These are phyloP conservation scores for Glossophaga mutica DNA, from an alignment of 2,797 vertebrate genomes.

Conservation along the genomic window DNA sequence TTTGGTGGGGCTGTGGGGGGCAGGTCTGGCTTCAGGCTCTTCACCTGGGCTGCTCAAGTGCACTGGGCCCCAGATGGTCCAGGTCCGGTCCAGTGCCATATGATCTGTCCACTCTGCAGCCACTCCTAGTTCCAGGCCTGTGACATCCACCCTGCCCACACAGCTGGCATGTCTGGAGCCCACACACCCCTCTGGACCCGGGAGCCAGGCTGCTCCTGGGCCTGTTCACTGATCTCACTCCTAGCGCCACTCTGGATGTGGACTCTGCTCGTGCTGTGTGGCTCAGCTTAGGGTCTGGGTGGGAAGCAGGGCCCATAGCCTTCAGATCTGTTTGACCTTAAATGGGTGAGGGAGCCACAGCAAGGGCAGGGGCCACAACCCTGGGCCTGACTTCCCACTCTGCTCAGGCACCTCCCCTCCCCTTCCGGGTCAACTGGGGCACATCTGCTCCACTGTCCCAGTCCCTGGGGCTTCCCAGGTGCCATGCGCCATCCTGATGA, in stretches of 20 bases:
- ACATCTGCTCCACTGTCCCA: not conserved
- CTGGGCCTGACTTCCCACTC: not conserved
- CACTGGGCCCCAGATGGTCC: not conserved
- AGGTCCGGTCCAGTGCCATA: no score
- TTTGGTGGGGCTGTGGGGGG: not conserved
- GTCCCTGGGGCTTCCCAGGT: not conserved
- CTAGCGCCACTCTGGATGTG: fast-evolving
- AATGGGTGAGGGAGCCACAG: not conserved
- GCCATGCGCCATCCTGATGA: fast-evolving
- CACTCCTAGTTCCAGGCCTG: not conserved
- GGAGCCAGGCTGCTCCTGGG: not conserved
- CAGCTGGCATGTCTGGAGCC: not conserved
- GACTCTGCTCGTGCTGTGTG: not conserved
- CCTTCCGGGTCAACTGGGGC: not conserved
- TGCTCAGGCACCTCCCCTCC: not conserved
- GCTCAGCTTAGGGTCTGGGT: not conserved
- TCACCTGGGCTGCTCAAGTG: not conserved
- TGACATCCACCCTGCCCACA: fast-evolving
- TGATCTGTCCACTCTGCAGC: not conserved
- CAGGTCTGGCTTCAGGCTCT: not conserved
- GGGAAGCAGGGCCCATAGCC: not conserved
- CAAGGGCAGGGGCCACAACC: fast-evolving
- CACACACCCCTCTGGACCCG: no score
- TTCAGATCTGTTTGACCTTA: not conserved
- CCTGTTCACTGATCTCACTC: not conserved